Conservation (phyloP, 2,113 vertebrate genomes). For the Ondatra zibethicus region DNA sequence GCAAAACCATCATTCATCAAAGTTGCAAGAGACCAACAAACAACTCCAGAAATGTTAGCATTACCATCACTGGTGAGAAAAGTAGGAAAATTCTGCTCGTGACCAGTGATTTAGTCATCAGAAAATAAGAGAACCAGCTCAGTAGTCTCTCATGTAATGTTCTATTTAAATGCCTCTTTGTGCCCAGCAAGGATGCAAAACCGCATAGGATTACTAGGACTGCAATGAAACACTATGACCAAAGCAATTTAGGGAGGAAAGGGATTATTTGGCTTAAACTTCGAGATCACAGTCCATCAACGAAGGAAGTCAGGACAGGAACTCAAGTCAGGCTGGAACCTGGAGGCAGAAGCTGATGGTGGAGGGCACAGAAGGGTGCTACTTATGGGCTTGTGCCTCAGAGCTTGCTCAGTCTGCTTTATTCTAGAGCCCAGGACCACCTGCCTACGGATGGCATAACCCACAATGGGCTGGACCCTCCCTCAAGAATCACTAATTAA, state of each 20-base stretch:
- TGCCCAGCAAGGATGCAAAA: neutral
- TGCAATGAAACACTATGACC: neutral
- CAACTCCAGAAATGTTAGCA: neutral
- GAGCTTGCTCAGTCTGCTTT: neutral
- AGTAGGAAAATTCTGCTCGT: neutral
- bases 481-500: neutral
- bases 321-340: neutral
- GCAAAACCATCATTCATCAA: neutral
- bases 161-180: neutral
- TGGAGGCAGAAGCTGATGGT: neutral
- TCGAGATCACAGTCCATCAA: neutral
- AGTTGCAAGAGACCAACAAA: neutral
- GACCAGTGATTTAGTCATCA: neutral
- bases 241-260: neutral
- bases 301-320: neutral
- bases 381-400: neutral
- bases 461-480: neutral
- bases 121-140: neutral
- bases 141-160: neutral
- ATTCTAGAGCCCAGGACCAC: neutral
- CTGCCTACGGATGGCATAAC: neutral
- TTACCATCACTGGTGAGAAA: neutral
- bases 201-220: neutral
- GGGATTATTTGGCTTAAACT: neutral
- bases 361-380: neutral